Conservation (phyloP, 2,797 vertebrate species). For the Tragelaphus eurycerus region DNA sequence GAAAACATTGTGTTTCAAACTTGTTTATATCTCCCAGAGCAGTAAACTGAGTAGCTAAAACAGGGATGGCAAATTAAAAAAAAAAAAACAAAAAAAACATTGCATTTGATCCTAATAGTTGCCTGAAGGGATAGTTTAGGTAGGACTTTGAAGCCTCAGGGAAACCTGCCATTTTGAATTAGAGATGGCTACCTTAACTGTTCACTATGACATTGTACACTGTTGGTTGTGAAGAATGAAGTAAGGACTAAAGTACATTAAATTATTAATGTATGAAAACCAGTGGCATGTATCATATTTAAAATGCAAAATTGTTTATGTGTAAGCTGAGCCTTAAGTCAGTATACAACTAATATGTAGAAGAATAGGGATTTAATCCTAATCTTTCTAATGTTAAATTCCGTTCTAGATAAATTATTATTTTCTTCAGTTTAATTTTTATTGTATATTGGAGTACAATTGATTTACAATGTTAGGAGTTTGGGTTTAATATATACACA, state of each 20-base stretch:
- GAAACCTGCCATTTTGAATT: background rate
- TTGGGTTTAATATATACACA: background rate
- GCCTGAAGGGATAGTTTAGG: background rate
- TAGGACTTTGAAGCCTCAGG: background rate
- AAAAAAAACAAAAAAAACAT: background rate
- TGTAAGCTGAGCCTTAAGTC: background rate
- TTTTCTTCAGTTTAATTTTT: background rate
- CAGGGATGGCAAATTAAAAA: background rate
- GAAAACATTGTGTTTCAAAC: background rate
- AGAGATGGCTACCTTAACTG: background rate
- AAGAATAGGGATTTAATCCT: background rate
- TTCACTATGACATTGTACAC: background rate
- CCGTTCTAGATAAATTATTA: background rate
- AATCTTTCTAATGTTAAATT: background rate
- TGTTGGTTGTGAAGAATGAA: background rate
- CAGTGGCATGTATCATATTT: background rate
- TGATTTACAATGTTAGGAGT: background rate
- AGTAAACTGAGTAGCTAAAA: background rate
- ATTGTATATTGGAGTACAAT: background rate
- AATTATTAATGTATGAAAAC: background rate
- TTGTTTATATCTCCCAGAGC: background rate
- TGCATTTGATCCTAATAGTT: background rate
- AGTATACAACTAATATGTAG: background rate
- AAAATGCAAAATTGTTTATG: background rate
- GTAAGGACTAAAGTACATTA: background rate